phyloP scores from a whole-genome alignment of 2,113 vertebrate genomes.

The Myrmecophaga tridactyla region DNA sequence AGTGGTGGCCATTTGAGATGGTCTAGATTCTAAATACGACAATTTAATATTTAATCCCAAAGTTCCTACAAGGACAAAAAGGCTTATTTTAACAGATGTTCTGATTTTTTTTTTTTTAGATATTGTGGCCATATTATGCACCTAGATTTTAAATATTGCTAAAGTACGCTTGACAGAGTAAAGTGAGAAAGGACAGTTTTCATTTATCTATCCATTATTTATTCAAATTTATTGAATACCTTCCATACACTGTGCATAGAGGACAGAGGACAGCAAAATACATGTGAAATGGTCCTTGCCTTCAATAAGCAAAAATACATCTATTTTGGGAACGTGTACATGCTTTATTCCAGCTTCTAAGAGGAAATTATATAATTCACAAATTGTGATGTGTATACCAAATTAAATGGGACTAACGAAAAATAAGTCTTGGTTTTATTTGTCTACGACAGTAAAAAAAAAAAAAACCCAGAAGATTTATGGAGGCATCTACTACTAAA shows the following conservation, averaged over 20 bases:
- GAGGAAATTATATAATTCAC: background rate
- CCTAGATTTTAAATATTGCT: background rate
- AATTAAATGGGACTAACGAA: background rate
- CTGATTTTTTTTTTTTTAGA: background rate
- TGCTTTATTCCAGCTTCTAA: background rate
- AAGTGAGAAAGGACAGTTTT: background rate
- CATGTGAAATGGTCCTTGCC: background rate
- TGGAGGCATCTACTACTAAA: background rate
- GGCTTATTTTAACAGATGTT: background rate
- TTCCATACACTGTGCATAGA: rapidly evolving
- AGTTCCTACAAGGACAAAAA: background rate
- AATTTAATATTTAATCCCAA: background rate
- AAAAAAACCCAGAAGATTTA: no score
- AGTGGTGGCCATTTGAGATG: background rate
- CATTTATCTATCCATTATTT: background rate
- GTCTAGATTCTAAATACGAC: background rate
- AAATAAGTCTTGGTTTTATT: background rate
- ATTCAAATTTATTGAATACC: background rate
- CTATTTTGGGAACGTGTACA: background rate
- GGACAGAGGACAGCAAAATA: background rate
- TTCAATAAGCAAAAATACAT: background rate
- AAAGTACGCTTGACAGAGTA: background rate
- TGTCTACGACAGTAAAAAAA: background rate
- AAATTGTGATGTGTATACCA: background rate
- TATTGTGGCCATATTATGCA: background rate